Percentiles rank a stretch among this genome's conserved stretches.
Evolutionary conservation across 2,797 vertebrate genomes (phyloP).

Genomic region (Tenualosa ilisha): DNA sequence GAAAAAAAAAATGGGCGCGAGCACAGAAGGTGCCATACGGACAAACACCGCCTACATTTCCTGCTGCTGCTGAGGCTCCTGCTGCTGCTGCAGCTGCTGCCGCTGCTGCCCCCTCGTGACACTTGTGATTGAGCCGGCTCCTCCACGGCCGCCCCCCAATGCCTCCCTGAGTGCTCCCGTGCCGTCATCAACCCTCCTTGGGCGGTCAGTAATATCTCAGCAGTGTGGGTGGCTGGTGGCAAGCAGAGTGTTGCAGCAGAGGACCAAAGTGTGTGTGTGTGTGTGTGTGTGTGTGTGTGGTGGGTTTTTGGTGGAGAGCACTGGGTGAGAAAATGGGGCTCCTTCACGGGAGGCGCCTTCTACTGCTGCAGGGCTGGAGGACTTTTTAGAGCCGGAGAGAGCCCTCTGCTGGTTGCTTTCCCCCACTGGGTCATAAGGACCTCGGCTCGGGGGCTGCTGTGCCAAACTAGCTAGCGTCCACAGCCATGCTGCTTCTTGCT

Average conservation of each 20-base stretch:
- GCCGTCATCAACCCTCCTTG: not conserved
- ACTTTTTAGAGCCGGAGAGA: not conserved
- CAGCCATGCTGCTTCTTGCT: not conserved
- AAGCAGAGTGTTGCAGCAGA: not conserved
- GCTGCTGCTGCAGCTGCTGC: too few species aligned
- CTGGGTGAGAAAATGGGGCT: not conserved
- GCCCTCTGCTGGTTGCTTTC: conserved; percentile 43
- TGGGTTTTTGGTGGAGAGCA: not conserved
- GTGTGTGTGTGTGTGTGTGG: too few species aligned
- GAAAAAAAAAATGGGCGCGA: not conserved
- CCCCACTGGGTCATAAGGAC: not conserved
- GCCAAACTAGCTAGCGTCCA: not conserved
- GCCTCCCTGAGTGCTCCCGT: not conserved
- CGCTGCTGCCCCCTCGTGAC: too few species aligned
- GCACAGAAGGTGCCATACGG: not conserved
- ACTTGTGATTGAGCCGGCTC: not conserved
- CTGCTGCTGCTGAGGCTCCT: not conserved
- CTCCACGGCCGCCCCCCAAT: not conserved
- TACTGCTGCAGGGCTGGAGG: not conserved
- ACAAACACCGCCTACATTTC: not conserved
- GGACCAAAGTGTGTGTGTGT: not conserved
- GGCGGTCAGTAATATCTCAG: not conserved
- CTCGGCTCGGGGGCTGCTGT: not conserved
- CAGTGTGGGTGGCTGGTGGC: not conserved
- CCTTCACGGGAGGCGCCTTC: not conserved